Conservation (phyloP, 2,113 vertebrate species). For the Nansenia antarctica region DNA sequence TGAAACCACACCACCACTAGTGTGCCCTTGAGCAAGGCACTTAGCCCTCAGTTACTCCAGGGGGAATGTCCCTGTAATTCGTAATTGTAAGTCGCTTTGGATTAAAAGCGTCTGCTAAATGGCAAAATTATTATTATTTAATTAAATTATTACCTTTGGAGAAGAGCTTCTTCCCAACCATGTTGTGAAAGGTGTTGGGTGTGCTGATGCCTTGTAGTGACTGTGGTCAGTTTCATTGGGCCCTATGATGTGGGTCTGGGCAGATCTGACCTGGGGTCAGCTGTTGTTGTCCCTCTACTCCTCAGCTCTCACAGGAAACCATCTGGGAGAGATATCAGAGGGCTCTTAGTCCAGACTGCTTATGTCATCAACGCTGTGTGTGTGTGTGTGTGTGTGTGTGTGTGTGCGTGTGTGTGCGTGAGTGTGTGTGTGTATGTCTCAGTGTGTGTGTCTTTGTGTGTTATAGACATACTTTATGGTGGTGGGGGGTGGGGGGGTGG, state of each 20-base stretch:
- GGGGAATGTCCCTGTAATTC: too few relatives aligned
- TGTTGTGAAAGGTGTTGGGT: background rate
- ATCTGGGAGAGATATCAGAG: constrained; percentile 8
- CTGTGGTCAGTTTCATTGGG: background rate
- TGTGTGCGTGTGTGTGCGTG: background rate
- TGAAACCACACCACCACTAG: too few relatives aligned
- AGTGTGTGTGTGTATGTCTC: background rate
- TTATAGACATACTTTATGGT: constrained; percentile 41
- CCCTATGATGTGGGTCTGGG: background rate
- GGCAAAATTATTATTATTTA: too few relatives aligned
- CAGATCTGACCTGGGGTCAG: background rate
- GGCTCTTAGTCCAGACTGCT: constrained; percentile 33
- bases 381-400: background rate
- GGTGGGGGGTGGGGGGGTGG: constrained; percentile 32
- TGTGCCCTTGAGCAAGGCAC: too few relatives aligned
- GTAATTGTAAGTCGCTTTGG: too few relatives aligned
- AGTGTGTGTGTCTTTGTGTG: constrained; percentile 2
- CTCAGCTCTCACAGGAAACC: background rate
- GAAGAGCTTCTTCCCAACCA: background rate
- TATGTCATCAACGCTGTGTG: constrained; percentile 36
- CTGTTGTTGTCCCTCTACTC: background rate
- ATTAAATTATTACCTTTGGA: background rate
- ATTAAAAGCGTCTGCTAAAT: too few relatives aligned
- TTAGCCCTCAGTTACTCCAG: too few relatives aligned
- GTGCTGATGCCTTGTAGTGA: background rate